Base-by-base conservation (phyloP, 2,113 vertebrate genomes). In the Rhineura floridana region DNA sequence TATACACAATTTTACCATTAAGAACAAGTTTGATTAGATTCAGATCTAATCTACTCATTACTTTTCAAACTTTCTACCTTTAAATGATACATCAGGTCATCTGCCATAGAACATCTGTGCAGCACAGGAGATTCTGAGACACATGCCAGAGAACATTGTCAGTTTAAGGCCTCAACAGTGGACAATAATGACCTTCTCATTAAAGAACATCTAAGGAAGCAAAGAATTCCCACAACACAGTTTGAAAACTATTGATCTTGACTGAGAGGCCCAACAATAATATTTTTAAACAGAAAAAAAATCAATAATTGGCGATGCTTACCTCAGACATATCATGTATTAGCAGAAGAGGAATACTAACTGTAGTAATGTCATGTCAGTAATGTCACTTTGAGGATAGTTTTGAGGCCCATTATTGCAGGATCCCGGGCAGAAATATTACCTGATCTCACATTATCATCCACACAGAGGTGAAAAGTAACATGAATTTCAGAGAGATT, bases 271-370 rank as follows among this genome's bases (percentile, higher is more conserved):
- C 7, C 46, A 46, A 12, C 28, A n/a, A 91, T 83, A 33, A 70
- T 50, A 63, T 76, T 9, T 75, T n/a, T 72, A 50, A 80, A 88
- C 1, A 46, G 23, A 52, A 83, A 36, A n/a, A 23, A n/a, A n/a
- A n/a, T 21, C 5, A 52, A 10, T 67, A 2, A 67, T 1, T 48
- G 42, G 30, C 17, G 21, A 48, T 25, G 83, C 96, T 97, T 92
- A 99, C 99, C 97, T 99, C 99, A 2, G 99, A 98, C 99, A 99
- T 99, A 86, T 99, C 98, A 3, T 99, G 99, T 62, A 99, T 98
- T 83, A 99, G 96, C 76, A 99, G 95, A 87, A 99, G 98, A 21
- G 99, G 99, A 46, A 99, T 95, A 55, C 98, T 99, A 91, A 99
- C 96, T 2, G 98, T 99, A 77, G 98, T 99, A 95, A 99, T 94